Evolutionary conservation across 2,888 invertebrate species (phyloP), one percentile per base, ranked within the genome.

Genomic region (Zhuqinia jingwanae): DNA sequence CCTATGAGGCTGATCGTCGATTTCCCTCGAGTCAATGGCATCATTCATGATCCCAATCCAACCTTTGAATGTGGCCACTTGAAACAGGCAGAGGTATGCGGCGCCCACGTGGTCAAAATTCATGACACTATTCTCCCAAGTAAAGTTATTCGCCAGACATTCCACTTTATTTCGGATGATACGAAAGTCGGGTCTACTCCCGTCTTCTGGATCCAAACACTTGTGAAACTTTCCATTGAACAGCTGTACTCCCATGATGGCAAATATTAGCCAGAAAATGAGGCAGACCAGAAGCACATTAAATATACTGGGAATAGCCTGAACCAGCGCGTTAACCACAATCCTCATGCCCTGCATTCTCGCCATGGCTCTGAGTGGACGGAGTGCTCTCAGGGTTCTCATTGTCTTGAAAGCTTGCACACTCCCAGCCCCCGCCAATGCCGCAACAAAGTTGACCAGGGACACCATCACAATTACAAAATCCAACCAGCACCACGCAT

Each of bases 301-400:
- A 95, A 98, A 98, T 95, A 99, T 99, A 94, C 98, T 97, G 93
- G 99, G 99, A 94, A 99, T 99, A 93, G 99, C 98, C 94, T 98
- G 98, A 92, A 99, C 97, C 94, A 99, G 94, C 91, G 99, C 99
- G 94, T 99, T 99, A 92, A 99, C 99, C 93, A 99, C 99, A 93
- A 99, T 98, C 96, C 98, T 97, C 98, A 99, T 99, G 94, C 98
- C 98, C 95, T 99, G 98, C 98, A 98, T 98, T 94, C 98, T 95
- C 94, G 98, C 98, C 96, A 99, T 97, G 93, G 99, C 99, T 94
- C 99, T 96, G 93, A 99, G 95, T 93, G 99, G 99, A 93, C 99
- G 95, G 93, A 99, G 95, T 93, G 99, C 99, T 94, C 99, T 96
- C 93, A 99, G 95, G 92, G 99, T 99, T 95, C 98, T 95, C 97